Percentiles rank a stretch among this genome's conserved stretches.
These are phyloP conservation scores for Drosophila borealis DNA, from an alignment of 2,888 invertebrate species.

Conservation along the genomic window DNA sequence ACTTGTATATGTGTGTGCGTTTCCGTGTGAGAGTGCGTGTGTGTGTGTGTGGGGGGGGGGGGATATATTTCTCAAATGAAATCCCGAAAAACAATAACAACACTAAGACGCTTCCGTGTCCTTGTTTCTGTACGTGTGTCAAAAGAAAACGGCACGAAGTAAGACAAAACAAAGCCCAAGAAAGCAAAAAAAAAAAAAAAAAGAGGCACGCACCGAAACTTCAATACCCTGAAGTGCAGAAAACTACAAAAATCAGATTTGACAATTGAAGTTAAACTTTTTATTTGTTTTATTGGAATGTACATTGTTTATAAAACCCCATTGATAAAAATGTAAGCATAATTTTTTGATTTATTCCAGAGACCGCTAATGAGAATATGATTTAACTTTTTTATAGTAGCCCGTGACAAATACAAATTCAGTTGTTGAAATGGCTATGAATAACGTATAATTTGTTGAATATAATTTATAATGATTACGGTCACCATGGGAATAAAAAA, in stretches of 20 bases:
- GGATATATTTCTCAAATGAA: constrained; percentile 38
- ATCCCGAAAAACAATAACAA: constrained; percentile 53
- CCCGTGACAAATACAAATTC: too few relatives aligned
- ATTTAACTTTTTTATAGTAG: too few relatives aligned
- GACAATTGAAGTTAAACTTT: background rate
- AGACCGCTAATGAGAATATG: too few relatives aligned
- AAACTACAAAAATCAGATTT: background rate
- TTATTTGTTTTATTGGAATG: background rate
- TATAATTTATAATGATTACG: too few relatives aligned
- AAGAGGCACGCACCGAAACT: constrained; percentile 4
- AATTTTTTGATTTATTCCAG: too few relatives aligned
- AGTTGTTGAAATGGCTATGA: too few relatives aligned
- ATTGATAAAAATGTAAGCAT: too few relatives aligned
- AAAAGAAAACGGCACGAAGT: constrained; percentile 20
- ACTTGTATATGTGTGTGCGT: constrained; percentile 13
- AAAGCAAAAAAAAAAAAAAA: constrained; percentile 12
- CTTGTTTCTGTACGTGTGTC: constrained; percentile 12
- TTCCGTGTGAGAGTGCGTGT: background rate
- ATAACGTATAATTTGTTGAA: too few relatives aligned
- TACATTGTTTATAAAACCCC: too few relatives aligned
- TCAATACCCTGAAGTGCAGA: constrained; percentile 30
- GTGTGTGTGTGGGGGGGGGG: constrained; percentile 11
- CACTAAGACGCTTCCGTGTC: constrained; percentile 50
- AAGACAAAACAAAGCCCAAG: constrained; percentile 27
- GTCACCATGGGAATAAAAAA: too few relatives aligned